These are phyloP conservation scores for Tromatobia lineatoria DNA, from an alignment of 2,888 invertebrate genomes.

Conservation along the genomic window DNA sequence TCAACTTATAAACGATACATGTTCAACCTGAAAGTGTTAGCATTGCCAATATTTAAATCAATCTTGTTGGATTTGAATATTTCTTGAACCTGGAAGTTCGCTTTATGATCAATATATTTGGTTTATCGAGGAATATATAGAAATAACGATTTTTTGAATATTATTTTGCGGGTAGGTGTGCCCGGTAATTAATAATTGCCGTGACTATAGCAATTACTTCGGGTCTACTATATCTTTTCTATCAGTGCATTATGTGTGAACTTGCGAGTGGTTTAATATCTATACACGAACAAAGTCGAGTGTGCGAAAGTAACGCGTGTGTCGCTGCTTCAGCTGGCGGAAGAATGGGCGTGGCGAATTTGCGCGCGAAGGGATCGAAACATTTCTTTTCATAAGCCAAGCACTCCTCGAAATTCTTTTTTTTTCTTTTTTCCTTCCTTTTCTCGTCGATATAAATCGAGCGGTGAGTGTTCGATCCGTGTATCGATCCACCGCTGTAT, in stretches of 20 bases:
- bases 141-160: no score
- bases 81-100: no score
- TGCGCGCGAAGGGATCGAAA: conserved; percentile 18
- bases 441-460: conserved; percentile 43
- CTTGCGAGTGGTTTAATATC: conserved; percentile 44
- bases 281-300: conserved; percentile 45
- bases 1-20: no score
- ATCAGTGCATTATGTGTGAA: conserved; percentile 37
- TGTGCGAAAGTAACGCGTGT: conserved; percentile 59
- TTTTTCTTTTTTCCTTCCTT: not conserved
- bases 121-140: no score
- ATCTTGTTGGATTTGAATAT: no score
- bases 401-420: not conserved
- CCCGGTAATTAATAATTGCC: no score
- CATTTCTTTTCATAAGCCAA: conserved; percentile 26
- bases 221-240: no score
- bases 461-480: conserved; percentile 35
- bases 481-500: conserved; percentile 2
- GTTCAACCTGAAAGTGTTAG: no score
- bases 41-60: no score
- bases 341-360: conserved; percentile 49
- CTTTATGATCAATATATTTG: no score
- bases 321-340: conserved; percentile 31
- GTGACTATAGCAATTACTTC: no score
- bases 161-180: no score